Conservation (phyloP, 2,113 vertebrate species). For the Pao palembangensis region DNA sequence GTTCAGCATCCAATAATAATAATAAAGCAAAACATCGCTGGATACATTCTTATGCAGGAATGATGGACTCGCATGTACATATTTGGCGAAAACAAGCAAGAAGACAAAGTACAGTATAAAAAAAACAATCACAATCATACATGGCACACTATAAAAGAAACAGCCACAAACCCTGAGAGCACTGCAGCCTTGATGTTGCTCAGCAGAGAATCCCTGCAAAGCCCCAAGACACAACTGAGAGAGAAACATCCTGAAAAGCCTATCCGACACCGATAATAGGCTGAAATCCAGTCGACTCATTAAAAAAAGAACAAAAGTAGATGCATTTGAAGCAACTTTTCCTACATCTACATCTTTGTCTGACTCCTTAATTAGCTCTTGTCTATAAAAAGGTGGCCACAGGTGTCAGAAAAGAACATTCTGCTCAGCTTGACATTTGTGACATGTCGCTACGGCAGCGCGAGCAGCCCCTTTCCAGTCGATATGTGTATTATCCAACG, state of each 20-base stretch:
- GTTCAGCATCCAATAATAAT: too few relatives aligned
- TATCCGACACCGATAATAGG: conserved; percentile 10
- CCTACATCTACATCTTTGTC: conserved; percentile 25
- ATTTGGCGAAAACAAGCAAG: too few relatives aligned
- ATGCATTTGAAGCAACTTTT: conserved; percentile 32
- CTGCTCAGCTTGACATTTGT: conserved; percentile 53
- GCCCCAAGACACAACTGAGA: too few relatives aligned
- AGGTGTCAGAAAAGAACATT: conserved; percentile 55
- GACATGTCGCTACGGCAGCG: conserved; percentile 38
- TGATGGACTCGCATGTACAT: too few relatives aligned
- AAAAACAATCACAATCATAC: not conserved
- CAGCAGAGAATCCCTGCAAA: too few relatives aligned
- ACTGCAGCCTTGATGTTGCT: too few relatives aligned
- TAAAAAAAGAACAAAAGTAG: too few relatives aligned
- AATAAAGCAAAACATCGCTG: not conserved
- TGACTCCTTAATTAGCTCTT: conserved; percentile 52
- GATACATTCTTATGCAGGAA: not conserved
- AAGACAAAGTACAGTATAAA: too few relatives aligned
- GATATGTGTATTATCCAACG: conserved; percentile 48
- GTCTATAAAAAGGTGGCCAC: conserved; percentile 46
- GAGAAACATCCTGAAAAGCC: too few relatives aligned
- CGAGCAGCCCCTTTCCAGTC: conserved; percentile 41
- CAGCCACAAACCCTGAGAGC: not conserved
- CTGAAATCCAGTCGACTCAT: too few relatives aligned
- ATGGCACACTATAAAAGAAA: not conserved